Base-by-base conservation (phyloP, 2,113 vertebrate species). In the Holacanthus passer region DNA sequence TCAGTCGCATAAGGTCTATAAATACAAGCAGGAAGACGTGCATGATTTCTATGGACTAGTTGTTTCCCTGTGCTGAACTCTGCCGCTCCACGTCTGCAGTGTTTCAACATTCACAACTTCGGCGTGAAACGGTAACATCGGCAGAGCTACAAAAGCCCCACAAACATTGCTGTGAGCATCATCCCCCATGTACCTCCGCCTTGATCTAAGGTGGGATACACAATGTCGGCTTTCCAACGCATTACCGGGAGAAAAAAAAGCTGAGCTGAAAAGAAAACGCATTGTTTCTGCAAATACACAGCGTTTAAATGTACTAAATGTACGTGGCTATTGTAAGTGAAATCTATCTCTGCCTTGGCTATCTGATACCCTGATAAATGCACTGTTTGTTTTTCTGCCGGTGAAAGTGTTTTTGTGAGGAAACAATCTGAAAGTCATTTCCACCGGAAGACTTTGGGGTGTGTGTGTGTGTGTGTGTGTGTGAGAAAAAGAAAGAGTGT, bases 361-460 rank as follows among this genome's bases (percentile, higher is more conserved):
- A 81, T 86, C 69, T 84, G 75, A 91, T 73, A 87, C 81, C 56
- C 81, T 78, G 77, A 88, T 87, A 87, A 89, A 87, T 88, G 69
- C 52, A 69, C 22, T 69, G 83, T 87, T 90, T 85, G 60, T 83
- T 90, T 91, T 79, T 81, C 82, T 74, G 73, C 55, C 48, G 5
- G 31, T 69, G 47, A 65, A 79, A 81, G 66, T 80, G 78, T 76
- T 87, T 86, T 83, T 77, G 53, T 66, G 63, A 77, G 79, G 78
- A 91, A 82, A 89, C 87, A 90, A 91, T 90, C 70, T 87, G 77
- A 93, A 91, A 88, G 90, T 92, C 76, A 89, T 91, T 92, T 91
- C 65, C 76, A 88, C 67, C 35, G 5, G n/a, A 83, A 81, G 56
- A 88, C 82, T 72, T 82, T 69, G 65, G 29, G 2, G 76, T 53